Evolutionary conservation across 2,113 vertebrate genomes (phyloP), one percentile per base, ranked within the genome.

Genomic region (Otolemur garnettii): DNA sequence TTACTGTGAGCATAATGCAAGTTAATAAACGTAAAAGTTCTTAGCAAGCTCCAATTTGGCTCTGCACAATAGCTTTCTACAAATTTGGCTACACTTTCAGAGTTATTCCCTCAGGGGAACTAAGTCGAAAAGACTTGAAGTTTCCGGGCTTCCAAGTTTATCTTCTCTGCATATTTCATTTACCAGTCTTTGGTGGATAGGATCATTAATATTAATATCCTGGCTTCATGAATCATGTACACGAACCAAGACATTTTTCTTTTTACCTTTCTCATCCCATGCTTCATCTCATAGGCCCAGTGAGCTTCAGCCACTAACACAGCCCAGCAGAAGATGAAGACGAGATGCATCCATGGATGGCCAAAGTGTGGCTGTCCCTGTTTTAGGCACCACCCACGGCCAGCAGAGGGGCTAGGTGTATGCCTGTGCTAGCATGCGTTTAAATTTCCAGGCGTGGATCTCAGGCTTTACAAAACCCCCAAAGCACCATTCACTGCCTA

Each of bases 111-210:
- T 97, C 93, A 97, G 95, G 96, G 93, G 59, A 97, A 97, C 59
- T 55, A 95, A 91, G 91, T 97, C 94, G 93, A 95, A 95, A 97
- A 98, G 97, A 95, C 94, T 96, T 95, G 80, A 97, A 93, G 91
- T 98, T 97, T 94, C 95, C 93, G 81, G 81, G 80, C 97, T 96
- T 97, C 96, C 96, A 96, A 97, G 97, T 98, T 98, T 98, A 97
- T 98, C 96, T 97, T 97, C 62, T 97, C 96, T 98, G 97, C 98
- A 98, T 98, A 98, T 98, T 98, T 98, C 96, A 98, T 98, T 91
- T 93, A 91, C 79, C 96, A 97, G 96, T 93, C 97, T 98, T 98
- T 97, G 90, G 97, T 97, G 97, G 96, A 96, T 94, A 91, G 91
- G 91, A 94, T 98, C 82, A 97, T 98, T 95, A 97, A 97, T 97